Base-by-base conservation (phyloP, 2,797 vertebrate genomes). In the Hafferia zeledoni region DNA sequence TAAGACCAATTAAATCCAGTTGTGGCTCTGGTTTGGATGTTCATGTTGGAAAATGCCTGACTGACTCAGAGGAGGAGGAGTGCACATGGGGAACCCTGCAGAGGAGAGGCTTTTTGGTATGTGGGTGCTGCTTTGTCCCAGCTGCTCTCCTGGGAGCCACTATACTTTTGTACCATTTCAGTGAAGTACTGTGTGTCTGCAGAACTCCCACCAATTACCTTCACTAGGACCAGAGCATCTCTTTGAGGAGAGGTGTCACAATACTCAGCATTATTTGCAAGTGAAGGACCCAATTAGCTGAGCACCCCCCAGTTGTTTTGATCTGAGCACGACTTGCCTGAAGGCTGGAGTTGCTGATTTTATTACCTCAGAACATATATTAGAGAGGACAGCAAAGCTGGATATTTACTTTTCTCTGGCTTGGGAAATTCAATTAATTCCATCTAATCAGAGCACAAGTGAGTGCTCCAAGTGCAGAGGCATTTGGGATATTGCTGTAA, bases 361-460 rank as follows among this genome's bases (percentile, higher is more conserved):
- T 59, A 28, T 64, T 87, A 70, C 55, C 14, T 61, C 65, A 60
- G 50, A 91, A 89, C 28, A 25, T 4, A 2, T 13, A 88, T 88
- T 67, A 72, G 71, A 87, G 47, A 86, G 60, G 70, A 95, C 89
- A 93, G 87, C 80, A 81, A 25, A 12, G 31, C 91, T 86, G 91
- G 76, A 55, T 80, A 43, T 83, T 80, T 92, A 56, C 53, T 91
- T 75, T 76, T 79, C 77, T 91, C 55, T 88, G 67, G 50, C 76
- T 67, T 83, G 59, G 87, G 89, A 91, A 92, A 91, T 43, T 35
- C 47, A 76, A 44, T 92, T 94, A 89, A 95, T 96, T 88, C 44
- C 28, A 88, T 91, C 92, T 91, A 88, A 86, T 90, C 72, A 67
- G 76, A 89, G 74, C 69, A 35, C 65, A 78, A 69, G 63, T 46